phyloP scores from a whole-genome alignment of 1,140 invertebrate genomes.

The Listronotus bonariensis region DNA sequence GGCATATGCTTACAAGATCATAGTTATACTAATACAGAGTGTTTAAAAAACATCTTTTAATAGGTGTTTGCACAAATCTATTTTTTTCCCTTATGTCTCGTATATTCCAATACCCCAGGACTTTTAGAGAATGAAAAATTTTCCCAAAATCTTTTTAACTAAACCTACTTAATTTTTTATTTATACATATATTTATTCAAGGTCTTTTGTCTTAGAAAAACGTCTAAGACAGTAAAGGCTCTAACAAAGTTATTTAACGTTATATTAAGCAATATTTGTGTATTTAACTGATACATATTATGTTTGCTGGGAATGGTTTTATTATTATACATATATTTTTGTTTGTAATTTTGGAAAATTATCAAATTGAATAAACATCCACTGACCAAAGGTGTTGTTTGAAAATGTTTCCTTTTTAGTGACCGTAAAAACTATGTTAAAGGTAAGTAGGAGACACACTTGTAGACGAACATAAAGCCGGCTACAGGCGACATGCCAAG shows the following conservation, averaged over 20 bases:
- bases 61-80: no score
- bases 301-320: slow-evolving; percentile 46
- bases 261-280: slow-evolving; percentile 46
- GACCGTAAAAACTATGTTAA: no score
- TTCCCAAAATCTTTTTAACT: slow-evolving; percentile 18
- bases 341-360: slow-evolving; percentile 8
- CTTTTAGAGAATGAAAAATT: not conserved
- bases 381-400: not conserved
- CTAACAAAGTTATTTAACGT: slow-evolving; percentile 31
- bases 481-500: no score
- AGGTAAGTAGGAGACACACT: no score
- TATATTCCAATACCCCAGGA: no score
- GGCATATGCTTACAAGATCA: no score
- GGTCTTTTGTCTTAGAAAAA: slow-evolving; percentile 20
- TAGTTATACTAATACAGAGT: no score
- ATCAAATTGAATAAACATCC: not conserved
- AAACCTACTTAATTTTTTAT: slow-evolving; percentile 17
- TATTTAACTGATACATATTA: slow-evolving; percentile 44
- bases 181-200: slow-evolving; percentile 26
- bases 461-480: no score
- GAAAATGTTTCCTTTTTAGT: no score
- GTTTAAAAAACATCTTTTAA: no score
- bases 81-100: no score
- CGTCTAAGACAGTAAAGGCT: slow-evolving; percentile 29
- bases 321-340: slow-evolving; percentile 10